These are phyloP conservation scores for Aplocera efformata DNA, from an alignment of 2,888 invertebrate genomes.

Conservation along the genomic window DNA sequence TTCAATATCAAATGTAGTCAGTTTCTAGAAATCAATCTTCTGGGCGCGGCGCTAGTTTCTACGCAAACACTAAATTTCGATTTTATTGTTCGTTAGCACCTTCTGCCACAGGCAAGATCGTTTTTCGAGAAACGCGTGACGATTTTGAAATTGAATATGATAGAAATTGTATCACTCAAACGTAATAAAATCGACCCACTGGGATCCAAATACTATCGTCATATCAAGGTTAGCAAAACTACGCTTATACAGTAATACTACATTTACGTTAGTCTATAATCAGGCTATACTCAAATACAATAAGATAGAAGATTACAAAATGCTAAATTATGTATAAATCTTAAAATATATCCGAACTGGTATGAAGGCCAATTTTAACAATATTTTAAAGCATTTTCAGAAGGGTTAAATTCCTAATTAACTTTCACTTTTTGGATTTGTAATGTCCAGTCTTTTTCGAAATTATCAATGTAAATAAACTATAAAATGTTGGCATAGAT, in stretches of 20 bases:
- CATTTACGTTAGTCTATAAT: slow-evolving; percentile 11
- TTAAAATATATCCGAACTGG: slow-evolving; percentile 30
- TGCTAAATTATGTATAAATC: slow-evolving; percentile 22
- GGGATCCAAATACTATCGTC: slow-evolving; percentile 1
- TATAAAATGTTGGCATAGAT: too few species aligned
- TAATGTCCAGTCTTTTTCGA: slow-evolving; percentile 20
- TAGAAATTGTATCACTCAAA: too few species aligned
- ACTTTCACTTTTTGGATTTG: neutral
- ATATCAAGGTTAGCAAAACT: slow-evolving; percentile 5
- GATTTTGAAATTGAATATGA: too few species aligned
- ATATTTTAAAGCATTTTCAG: slow-evolving; percentile 43
- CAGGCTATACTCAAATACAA: slow-evolving; percentile 16
- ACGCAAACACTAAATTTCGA: too few species aligned
- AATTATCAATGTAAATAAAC: neutral
- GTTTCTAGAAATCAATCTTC: too few species aligned
- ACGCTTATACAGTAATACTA: slow-evolving; percentile 3
- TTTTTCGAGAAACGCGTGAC: too few species aligned
- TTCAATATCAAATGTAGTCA: too few species aligned
- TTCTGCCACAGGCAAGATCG: too few species aligned
- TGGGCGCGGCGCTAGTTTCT: too few species aligned
- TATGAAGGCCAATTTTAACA: slow-evolving; percentile 34
- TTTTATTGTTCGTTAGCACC: too few species aligned
- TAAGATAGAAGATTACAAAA: slow-evolving; percentile 33
- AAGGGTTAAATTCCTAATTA: slow-evolving; percentile 26
- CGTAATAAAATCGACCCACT: too few species aligned